phyloP scores from a whole-genome alignment of 2,888 invertebrate genomes.

The Perdita meconis region DNA sequence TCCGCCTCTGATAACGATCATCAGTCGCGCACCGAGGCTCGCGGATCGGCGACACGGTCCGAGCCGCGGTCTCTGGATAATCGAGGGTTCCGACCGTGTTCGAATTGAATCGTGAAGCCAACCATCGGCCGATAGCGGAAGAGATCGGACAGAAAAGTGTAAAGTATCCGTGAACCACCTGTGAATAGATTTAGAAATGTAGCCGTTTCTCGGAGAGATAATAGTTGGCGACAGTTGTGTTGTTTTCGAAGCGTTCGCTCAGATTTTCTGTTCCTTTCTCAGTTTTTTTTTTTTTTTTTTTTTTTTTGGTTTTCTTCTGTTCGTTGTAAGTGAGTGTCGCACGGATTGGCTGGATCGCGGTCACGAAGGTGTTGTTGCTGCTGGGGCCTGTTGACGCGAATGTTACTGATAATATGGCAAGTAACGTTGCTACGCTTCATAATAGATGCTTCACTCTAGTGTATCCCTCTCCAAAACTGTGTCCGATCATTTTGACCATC shows the following conservation, averaged over 20 bases:
- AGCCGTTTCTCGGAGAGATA: not conserved
- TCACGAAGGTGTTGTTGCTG: constrained; percentile 4
- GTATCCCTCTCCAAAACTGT: too few relatives aligned
- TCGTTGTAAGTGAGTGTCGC: not conserved
- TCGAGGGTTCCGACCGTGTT: not conserved
- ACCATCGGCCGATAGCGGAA: not conserved
- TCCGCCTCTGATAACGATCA: not conserved
- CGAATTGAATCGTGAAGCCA: constrained; percentile 3
- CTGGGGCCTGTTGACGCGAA: not conserved
- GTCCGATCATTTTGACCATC: too few relatives aligned
- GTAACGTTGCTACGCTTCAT: constrained; percentile 8
- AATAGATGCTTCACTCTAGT: not conserved
- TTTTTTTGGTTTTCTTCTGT: not conserved
- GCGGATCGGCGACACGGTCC: not conserved
- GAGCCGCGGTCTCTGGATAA: not conserved
- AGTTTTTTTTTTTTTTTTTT: too few relatives aligned
- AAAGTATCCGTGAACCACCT: constrained; percentile 45
- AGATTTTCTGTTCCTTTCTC: not conserved
- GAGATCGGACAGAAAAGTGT: not conserved
- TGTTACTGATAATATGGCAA: constrained; percentile 41
- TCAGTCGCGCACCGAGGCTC: not conserved
- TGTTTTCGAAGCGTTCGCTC: not conserved
- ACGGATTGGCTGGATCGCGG: not conserved
- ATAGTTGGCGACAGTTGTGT: not conserved
- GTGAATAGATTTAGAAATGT: constrained; percentile 38